Percentiles rank a stretch among this genome's conserved stretches.
Conservation (phyloP, 53 echinoderm and acorn worm genomes). For the Echinometra lucunter region DNA sequence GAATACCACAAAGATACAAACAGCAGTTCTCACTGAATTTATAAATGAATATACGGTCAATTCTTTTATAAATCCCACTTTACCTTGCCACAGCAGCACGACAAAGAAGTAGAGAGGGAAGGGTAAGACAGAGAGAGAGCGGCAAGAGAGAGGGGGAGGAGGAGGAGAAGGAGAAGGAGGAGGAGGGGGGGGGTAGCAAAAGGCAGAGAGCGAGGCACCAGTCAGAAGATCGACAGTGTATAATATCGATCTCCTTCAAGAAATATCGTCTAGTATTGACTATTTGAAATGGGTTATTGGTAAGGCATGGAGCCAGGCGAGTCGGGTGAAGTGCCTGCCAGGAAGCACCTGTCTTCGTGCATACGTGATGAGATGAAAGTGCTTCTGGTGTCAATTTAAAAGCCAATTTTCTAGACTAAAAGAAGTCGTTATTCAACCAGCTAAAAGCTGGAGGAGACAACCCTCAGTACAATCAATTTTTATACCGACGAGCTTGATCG, state of each 20-base stretch:
- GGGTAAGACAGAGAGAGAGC: background rate
- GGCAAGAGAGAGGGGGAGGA: background rate
- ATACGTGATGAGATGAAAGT: slow-evolving; percentile 36
- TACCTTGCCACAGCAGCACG: background rate
- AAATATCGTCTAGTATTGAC: background rate
- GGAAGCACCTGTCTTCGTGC: slow-evolving; percentile 16
- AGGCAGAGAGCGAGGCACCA: background rate
- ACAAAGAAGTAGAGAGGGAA: background rate
- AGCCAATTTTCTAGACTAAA: slow-evolving; percentile 46
- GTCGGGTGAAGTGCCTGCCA: background rate
- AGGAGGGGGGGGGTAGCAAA: background rate
- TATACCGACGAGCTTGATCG: background rate
- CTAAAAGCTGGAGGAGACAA: slow-evolving; percentile 48
- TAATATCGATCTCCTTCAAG: slow-evolving; percentile 12
- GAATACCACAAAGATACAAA: too few species aligned
- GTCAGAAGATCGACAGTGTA: slow-evolving; percentile 15
- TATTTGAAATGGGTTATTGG: background rate
- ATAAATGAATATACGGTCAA: too few species aligned
- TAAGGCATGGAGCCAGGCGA: background rate
- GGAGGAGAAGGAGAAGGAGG: background rate
- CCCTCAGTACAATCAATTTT: slow-evolving; percentile 23
- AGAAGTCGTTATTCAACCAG: slow-evolving; percentile 43
- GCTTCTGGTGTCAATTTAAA: slow-evolving; percentile 52
- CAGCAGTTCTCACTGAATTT: too few species aligned
- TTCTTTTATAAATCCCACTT: background rate